Conservation (phyloP, 2,797 vertebrate genomes). For the Caiman crocodilus region DNA sequence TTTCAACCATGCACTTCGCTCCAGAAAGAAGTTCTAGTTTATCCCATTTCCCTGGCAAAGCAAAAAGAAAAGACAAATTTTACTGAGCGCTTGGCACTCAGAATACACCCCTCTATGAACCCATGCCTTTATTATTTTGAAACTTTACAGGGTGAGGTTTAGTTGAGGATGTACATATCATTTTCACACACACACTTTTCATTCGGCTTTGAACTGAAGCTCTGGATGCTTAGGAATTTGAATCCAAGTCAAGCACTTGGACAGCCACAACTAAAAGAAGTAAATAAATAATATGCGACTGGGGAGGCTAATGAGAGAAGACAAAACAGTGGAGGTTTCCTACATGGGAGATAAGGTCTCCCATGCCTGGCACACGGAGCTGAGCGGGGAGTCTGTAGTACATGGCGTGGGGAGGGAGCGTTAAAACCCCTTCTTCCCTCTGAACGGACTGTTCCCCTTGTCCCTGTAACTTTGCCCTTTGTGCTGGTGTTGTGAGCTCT, state of each 20-base stretch:
- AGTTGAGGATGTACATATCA: not conserved
- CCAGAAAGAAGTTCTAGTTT: not conserved
- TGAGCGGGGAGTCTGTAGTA: not conserved
- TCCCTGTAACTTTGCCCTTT: not conserved
- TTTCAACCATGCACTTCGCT: not conserved
- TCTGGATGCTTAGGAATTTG: not conserved
- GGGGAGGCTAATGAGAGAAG: not conserved
- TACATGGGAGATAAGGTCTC: not conserved
- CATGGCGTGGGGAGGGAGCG: not conserved
- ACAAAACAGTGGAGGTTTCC: not conserved
- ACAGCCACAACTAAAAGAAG: rapidly evolving
- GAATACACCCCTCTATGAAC: not conserved
- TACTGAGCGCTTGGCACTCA: not conserved
- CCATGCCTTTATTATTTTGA: not conserved
- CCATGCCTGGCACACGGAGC: not conserved
- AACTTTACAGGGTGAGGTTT: not conserved
- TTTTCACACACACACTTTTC: not conserved
- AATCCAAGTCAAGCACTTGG: rapidly evolving
- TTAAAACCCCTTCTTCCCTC: not conserved
- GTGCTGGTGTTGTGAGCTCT: not conserved
- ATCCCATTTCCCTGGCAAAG: not conserved
- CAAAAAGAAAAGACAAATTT: not conserved
- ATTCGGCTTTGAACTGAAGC: not conserved
- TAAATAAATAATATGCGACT: not conserved
- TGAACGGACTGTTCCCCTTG: not conserved